Base-by-base conservation (phyloP, 2,797 vertebrate genomes). In the Hemitrygon akajei region DNA sequence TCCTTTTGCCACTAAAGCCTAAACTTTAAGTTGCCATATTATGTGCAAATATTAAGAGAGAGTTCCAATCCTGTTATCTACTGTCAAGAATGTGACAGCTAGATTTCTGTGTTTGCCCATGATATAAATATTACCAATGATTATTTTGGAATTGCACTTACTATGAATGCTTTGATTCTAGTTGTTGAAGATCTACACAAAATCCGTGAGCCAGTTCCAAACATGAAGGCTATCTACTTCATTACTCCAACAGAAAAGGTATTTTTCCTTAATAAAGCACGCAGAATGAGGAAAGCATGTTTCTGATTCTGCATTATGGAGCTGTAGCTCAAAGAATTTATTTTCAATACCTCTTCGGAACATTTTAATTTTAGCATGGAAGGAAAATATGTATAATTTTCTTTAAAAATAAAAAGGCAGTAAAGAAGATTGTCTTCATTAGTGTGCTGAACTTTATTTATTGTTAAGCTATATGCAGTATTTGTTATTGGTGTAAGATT, bases 211-310 rank as follows among this genome's bases (percentile, higher is more conserved):
- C 98, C 98, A 75, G 98, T 99, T 95, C 97, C 94, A 94, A 97
- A 99, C 94, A 98, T 99, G 98, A 99, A 98, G 95, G 98, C 98
- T 77, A 97, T 99, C 95, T 99, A 99, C 96, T 98, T 99, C 95
- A 98, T 99, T 95, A 96, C 98, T 94, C 98, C 99, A n/a, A 98
- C 97, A 4, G 94, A 96, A 94, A 97, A 98, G 98, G 99, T 99
- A 76, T 47, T 1, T 56, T 25, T 30, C 11, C 10, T 47, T 69
- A 34, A 30, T 7, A 89, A 89, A 69, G 20, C 60, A 34, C 7
- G 0, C 6, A n/a, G 6, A 30, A 58, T 7, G 84, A 63, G 14
- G 60, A 56, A 58, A 25, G 47, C 27, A n/a, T 63, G 58, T 7
- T 30, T 58, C 56, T 86, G 27, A 12, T 86, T 9, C 47, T 30